Conservation (phyloP, 1,140 invertebrate species). For the Propsilocerus akamusi region DNA sequence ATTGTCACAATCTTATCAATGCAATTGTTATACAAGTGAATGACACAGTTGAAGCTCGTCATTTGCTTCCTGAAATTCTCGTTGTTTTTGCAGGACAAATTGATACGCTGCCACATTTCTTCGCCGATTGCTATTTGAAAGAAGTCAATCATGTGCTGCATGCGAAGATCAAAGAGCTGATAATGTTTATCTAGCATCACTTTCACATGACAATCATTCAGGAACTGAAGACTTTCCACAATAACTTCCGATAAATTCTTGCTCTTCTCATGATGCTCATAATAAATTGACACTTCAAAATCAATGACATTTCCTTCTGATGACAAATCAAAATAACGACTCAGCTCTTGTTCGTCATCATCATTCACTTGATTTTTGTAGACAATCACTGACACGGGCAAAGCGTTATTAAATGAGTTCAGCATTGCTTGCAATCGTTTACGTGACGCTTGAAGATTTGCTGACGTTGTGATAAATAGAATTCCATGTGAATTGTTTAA, state of each 20-base stretch:
- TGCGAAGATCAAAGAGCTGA: constrained; percentile 35
- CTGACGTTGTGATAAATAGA: constrained; percentile 11
- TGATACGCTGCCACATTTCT: constrained; percentile 42
- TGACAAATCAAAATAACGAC: not conserved
- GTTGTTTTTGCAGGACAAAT: constrained; percentile 28
- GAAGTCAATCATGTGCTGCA: constrained; percentile 33
- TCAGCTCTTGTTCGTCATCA: not conserved
- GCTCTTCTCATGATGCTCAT: constrained; percentile 9
- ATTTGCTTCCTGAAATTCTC: constrained; percentile 25
- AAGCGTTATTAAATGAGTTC: constrained; percentile 5
- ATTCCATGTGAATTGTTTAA: constrained; percentile 13
- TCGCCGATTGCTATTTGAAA: constrained; percentile 35
- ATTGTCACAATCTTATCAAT: constrained; percentile 37
- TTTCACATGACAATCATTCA: not conserved
- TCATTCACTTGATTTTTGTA: constrained; percentile 2
- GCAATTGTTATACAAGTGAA: constrained; percentile 41
- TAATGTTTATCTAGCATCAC: constrained; percentile 14
- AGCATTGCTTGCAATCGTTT: constrained; percentile 8
- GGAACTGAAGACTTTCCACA: constrained; percentile 18
- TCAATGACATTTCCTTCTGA: constrained; percentile 11
- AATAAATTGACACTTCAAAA: constrained; percentile 10
- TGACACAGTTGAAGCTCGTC: constrained; percentile 33
- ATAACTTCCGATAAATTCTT: constrained; percentile 18
- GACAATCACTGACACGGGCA: constrained; percentile 8
- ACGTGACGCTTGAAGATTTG: constrained; percentile 6